Conservation (phyloP, 2,888 invertebrate species). For the Stenurella melanura region DNA sequence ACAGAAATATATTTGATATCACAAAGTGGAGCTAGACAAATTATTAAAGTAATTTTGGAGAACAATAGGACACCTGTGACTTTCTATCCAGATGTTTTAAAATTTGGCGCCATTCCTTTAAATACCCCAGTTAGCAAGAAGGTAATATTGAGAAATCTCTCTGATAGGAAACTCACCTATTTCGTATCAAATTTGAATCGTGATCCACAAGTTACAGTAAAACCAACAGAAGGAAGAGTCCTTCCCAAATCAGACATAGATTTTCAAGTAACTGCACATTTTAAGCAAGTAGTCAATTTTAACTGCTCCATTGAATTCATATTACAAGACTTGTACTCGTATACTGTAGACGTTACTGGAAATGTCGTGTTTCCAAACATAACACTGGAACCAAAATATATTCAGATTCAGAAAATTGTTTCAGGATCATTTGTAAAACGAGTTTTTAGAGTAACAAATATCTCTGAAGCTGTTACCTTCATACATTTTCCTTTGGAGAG, state of each 20-base stretch:
- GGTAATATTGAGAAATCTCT: constrained; percentile 58
- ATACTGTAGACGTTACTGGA: constrained; percentile 73
- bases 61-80: constrained; percentile 45
- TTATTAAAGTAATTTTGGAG: constrained; percentile 51
- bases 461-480: constrained; percentile 59
- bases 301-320: constrained; percentile 45
- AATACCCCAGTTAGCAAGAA: constrained; percentile 63
- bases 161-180: constrained; percentile 53
- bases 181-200: constrained; percentile 57
- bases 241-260: constrained; percentile 57
- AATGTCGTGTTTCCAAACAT: constrained; percentile 75
- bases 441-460: constrained; percentile 66
- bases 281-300: constrained; percentile 54
- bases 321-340: constrained; percentile 66
- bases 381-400: constrained; percentile 73
- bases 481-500: constrained; percentile 67
- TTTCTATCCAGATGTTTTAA: constrained; percentile 54
- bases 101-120: constrained; percentile 69
- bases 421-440: constrained; percentile 64
- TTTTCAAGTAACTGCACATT: constrained; percentile 57
- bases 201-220: constrained; percentile 55
- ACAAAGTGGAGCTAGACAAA: constrained; percentile 66
- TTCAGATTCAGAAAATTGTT: constrained; percentile 74
- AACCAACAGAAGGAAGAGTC: constrained; percentile 59
- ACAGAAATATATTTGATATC: constrained; percentile 67